Base-by-base conservation (phyloP, 1,140 invertebrate species). In the Eufriesea mexicana region DNA sequence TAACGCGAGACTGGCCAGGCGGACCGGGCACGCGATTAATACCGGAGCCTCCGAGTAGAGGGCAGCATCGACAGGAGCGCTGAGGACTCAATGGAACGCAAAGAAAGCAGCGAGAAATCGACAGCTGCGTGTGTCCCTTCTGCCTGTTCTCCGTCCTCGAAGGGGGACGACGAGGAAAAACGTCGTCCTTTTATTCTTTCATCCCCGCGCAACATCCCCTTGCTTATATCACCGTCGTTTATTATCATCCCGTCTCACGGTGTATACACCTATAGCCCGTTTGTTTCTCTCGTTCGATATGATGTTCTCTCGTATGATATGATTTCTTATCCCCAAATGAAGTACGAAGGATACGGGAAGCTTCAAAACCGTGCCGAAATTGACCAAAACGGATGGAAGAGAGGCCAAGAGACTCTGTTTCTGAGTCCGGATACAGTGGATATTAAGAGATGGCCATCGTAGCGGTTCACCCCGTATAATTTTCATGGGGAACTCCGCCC, bases 1-100 rank as follows among this genome's bases (percentile, higher is more conserved):
- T 35, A 35, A 35, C 35, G 35, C 4, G 16, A 54, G 16, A 2
- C 51, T 18, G 49, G 12, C 0, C 51, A 16, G 16, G 16, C 12
- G 16, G 4, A 54, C 51, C 2, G 51, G 51, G 4, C 10, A 9
- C 23, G 4, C 35, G 20, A 7, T 25, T n/a, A 20, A 79, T 73
- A 23, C 71, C 18, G 20, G 16, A 20, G 2, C 54, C 70, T 67
- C 62, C 84, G 73, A 64, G 62, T 66, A 89, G 87, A 55, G 87
- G 59, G 87, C 87, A 89, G 87, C 87, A 89, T 55, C 80, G 64
- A 89, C 84, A 88, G n/a, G 87, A 84, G 66, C 68, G n/a, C 20
- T 12, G 57, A 77, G 55, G 57, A 78, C 51, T 77, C 45, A 61
- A 28, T 54, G 23, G 59, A 59, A 54, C 20, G 47, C 68, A 55